phyloP scores from a whole-genome alignment of 2,888 invertebrate genomes.

The Latrodectus elegans region DNA sequence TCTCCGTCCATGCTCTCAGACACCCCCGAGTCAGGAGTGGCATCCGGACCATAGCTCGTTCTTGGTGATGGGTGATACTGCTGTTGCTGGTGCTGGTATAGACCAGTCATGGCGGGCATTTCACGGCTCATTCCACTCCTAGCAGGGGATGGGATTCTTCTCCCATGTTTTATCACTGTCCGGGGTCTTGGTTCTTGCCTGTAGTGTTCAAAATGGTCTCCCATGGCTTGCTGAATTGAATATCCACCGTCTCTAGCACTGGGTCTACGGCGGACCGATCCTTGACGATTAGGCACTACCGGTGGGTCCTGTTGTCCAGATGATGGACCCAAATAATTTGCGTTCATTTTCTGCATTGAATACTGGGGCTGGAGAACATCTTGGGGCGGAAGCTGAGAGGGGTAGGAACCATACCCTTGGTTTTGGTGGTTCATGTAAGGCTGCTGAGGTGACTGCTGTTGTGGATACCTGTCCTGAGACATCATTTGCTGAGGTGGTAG shows the following conservation, averaged over 20 bases:
- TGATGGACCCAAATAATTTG: slow-evolving; percentile 47
- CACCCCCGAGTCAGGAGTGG: slow-evolving; percentile 73
- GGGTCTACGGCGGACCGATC: slow-evolving; percentile 54
- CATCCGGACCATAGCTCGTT: slow-evolving; percentile 71
- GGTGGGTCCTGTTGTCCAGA: slow-evolving; percentile 45
- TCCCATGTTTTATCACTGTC: slow-evolving; percentile 54
- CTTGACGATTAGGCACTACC: slow-evolving; percentile 58
- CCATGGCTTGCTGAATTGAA: slow-evolving; percentile 78
- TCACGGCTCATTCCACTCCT: slow-evolving; percentile 17
- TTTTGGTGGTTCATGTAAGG: slow-evolving; percentile 28
- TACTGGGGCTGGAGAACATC: slow-evolving; percentile 35
- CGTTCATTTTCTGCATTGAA: slow-evolving; percentile 32
- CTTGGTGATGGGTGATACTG: slow-evolving; percentile 28
- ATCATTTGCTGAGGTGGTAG: slow-evolving; percentile 38
- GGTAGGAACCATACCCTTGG: slow-evolving; percentile 53
- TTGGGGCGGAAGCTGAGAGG: slow-evolving; percentile 3
- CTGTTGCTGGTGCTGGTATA: not conserved
- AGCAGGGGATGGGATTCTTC: slow-evolving; percentile 59
- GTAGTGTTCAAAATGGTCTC: slow-evolving; percentile 95
- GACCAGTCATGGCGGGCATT: slow-evolving; percentile 11
- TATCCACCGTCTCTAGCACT: slow-evolving; percentile 70
- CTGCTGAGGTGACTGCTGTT: slow-evolving; percentile 31
- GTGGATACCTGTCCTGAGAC: slow-evolving; percentile 29
- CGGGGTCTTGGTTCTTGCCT: slow-evolving; percentile 45
- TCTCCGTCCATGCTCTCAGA: slow-evolving; percentile 72